These are phyloP conservation scores for Alcedo atthis DNA, from an alignment of 2,797 vertebrate species.

Conservation along the genomic window DNA sequence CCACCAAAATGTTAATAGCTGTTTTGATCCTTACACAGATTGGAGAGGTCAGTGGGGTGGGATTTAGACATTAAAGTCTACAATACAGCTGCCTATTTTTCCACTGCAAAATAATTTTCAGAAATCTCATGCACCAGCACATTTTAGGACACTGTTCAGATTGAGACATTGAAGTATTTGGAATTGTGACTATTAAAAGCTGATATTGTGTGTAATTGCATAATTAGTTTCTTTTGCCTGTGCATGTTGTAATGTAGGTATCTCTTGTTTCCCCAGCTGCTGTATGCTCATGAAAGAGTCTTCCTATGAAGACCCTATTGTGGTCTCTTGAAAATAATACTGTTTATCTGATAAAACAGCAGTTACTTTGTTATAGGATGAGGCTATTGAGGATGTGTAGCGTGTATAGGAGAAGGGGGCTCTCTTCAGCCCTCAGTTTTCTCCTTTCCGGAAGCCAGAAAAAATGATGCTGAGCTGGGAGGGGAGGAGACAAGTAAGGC, in stretches of 20 bases:
- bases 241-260: fast-evolving
- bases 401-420: background rate
- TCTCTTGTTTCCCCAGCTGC: background rate
- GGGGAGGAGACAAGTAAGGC: background rate
- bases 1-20: fast-evolving
- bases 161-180: background rate
- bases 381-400: background rate
- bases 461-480: fast-evolving
- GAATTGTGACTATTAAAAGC: background rate
- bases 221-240: background rate
- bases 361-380: background rate
- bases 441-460: background rate
- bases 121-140: background rate
- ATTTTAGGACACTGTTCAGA: background rate
- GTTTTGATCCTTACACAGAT: background rate
- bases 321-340: background rate
- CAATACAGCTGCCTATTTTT: background rate
- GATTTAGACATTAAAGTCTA: background rate
- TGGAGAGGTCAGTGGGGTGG: background rate
- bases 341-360: background rate
- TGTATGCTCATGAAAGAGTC: background rate
- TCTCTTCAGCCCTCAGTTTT: background rate
- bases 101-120: background rate
- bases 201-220: background rate
- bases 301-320: background rate